A percentile compares a stretch with the other conserved stretches of the same genome.
Conservation (phyloP, 2,888 invertebrate species). For the Amblyjoppa proteus region DNA sequence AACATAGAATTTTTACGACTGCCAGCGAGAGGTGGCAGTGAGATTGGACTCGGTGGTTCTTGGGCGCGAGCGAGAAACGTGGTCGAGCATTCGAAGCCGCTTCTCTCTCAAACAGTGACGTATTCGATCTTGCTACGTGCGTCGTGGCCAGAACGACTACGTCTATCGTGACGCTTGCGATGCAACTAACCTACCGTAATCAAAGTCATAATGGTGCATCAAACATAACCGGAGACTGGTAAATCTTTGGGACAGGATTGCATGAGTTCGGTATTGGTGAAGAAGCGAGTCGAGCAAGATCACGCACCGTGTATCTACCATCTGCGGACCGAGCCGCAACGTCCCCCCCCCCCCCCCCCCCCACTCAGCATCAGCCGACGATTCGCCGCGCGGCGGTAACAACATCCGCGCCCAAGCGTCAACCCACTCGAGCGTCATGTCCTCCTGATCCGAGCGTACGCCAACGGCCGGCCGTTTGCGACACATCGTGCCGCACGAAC, state of each 20-base stretch:
- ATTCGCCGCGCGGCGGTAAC: background rate
- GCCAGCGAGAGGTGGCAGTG: slow-evolving; percentile 14
- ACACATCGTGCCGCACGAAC: slow-evolving; percentile 71
- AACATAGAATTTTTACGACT: background rate
- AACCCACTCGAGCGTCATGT: slow-evolving; percentile 63
- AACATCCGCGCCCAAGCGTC: slow-evolving; percentile 11
- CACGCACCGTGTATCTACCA: slow-evolving; percentile 29
- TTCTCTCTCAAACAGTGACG: slow-evolving; percentile 68
- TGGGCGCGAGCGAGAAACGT: background rate
- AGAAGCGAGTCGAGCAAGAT: slow-evolving; percentile 15
- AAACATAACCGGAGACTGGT: slow-evolving; percentile 84
- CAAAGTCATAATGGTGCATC: slow-evolving; percentile 83
- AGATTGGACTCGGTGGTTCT: background rate
- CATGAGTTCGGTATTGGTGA: slow-evolving; percentile 75
- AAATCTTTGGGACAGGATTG: slow-evolving; percentile 81
- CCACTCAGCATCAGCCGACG: background rate
- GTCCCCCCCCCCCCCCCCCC: background rate
- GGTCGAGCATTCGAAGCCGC: background rate
- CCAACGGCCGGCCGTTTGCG: slow-evolving; percentile 81
- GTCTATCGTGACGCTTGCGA: slow-evolving; percentile 77
- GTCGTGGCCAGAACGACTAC: slow-evolving; percentile 40
- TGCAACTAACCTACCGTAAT: slow-evolving; percentile 85
- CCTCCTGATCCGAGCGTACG: slow-evolving; percentile 77
- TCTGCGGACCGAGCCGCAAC: slow-evolving; percentile 17
- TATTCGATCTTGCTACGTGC: slow-evolving; percentile 51